A percentile compares a stretch with the other conserved stretches of the same genome.
These are phyloP conservation scores for Melanerpes aurifrons DNA, from an alignment of 2,113 vertebrate species.

Conservation along the genomic window DNA sequence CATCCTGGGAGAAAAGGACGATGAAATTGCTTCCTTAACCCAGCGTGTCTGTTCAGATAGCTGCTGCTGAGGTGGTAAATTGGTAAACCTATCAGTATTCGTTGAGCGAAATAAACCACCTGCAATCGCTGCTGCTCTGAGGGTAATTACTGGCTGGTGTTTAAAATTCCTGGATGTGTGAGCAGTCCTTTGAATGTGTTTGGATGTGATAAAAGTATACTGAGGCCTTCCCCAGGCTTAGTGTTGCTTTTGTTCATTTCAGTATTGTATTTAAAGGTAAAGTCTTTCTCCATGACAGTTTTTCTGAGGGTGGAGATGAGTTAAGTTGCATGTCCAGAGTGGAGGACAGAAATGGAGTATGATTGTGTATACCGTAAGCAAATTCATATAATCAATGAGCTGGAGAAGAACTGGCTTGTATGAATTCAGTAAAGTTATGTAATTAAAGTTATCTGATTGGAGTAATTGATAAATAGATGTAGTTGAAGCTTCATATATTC, in stretches of 20 bases:
- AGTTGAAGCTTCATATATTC: too few relatives aligned
- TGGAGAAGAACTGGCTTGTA: too few relatives aligned
- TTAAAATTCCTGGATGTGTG: not conserved
- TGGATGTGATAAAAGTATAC: not conserved
- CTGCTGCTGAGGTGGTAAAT: not conserved
- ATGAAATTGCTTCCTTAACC: not conserved
- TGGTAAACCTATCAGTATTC: not conserved
- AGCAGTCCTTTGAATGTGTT: not conserved
- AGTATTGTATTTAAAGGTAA: not conserved
- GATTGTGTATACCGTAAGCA: too few relatives aligned
- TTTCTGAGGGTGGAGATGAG: too few relatives aligned
- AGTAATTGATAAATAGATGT: too few relatives aligned
- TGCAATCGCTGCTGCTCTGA: not conserved
- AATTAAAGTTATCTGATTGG: too few relatives aligned
- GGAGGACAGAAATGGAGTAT: too few relatives aligned
- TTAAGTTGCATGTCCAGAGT: too few relatives aligned
- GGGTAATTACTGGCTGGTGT: not conserved
- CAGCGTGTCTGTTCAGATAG: not conserved
- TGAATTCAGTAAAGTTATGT: too few relatives aligned
- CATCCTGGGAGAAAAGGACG: not conserved
- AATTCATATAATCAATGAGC: too few relatives aligned
- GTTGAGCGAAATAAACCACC: not conserved
- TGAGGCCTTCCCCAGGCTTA: not conserved
- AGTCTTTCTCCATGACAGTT: too few relatives aligned
- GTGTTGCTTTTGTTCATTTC: not conserved